phyloP scores from a whole-genome alignment of 2,113 vertebrate genomes.

The Plecturocebus donacophilus region DNA sequence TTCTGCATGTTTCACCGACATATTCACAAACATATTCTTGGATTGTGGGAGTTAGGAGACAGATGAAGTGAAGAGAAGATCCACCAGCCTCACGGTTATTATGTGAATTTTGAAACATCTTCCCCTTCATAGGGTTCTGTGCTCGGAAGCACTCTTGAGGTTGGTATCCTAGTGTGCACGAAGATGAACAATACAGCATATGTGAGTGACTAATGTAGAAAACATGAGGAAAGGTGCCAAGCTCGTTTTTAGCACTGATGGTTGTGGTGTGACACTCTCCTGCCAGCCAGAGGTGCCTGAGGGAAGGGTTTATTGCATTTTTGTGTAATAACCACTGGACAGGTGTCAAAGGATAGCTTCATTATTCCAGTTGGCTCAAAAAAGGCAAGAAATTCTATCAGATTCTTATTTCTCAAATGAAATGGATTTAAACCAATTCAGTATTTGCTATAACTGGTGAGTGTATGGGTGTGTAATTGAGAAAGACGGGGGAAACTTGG shows the following conservation, averaged over 20 bases:
- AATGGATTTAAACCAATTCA: background rate
- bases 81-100: background rate
- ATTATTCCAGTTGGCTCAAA: background rate
- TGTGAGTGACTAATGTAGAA: background rate
- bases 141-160: background rate
- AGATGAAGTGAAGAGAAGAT: background rate
- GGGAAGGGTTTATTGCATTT: conserved; percentile 53
- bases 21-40: background rate
- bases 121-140: background rate
- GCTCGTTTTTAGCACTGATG: accelerated
- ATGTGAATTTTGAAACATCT: background rate
- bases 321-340: conserved; percentile 39
- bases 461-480: background rate
- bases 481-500: background rate
- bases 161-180: background rate
- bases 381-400: background rate
- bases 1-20: background rate
- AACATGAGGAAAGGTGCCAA: background rate
- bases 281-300: background rate
- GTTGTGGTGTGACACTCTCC: background rate
- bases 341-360: conserved; percentile 34
- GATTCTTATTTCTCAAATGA: background rate
- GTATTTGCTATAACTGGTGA: background rate
- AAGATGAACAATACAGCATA: background rate
- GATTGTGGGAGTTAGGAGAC: background rate